Percentiles rank a stretch among this genome's conserved stretches.
These are phyloP conservation scores for Amblyopsis hoosieri DNA, from an alignment of 2,797 vertebrate species.

Conservation along the genomic window DNA sequence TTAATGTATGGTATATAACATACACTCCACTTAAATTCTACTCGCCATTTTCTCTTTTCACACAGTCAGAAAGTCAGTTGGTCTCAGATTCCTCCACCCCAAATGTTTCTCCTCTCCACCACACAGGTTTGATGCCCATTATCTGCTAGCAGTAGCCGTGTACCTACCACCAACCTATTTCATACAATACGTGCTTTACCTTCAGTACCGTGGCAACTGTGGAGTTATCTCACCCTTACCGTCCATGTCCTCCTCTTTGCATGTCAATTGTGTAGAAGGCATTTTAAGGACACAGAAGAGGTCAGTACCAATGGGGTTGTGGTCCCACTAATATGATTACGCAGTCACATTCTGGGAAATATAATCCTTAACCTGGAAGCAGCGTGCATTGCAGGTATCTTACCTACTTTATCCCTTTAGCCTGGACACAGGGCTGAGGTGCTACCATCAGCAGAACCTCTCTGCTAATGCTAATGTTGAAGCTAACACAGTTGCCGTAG, in stretches of 20 bases:
- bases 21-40: no score
- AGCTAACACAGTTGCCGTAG: neutral
- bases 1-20: no score
- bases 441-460: conserved; percentile 20
- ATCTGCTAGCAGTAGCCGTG: conserved; percentile 6
- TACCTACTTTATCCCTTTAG: conserved; percentile 58
- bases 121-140: no score
- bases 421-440: neutral
- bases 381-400: conserved; percentile 56
- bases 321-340: conserved; percentile 53
- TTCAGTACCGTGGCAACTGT: conserved; percentile 60
- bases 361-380: conserved; percentile 26
- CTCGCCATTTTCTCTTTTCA: no score
- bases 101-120: no score
- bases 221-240: conserved; percentile 45
- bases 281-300: conserved; percentile 27
- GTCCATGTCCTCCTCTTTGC: conserved; percentile 32
- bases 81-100: no score
- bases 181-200: conserved; percentile 73
- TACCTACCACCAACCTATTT: conserved; percentile 67
- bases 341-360: conserved; percentile 44
- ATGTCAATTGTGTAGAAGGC: conserved; percentile 53
- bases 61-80: no score
- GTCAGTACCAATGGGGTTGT: conserved; percentile 10
- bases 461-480: neutral